These are phyloP conservation scores for Orbicella faveolata DNA, from an alignment of 64 coral and sea anemone genomes.

Conservation along the genomic window DNA sequence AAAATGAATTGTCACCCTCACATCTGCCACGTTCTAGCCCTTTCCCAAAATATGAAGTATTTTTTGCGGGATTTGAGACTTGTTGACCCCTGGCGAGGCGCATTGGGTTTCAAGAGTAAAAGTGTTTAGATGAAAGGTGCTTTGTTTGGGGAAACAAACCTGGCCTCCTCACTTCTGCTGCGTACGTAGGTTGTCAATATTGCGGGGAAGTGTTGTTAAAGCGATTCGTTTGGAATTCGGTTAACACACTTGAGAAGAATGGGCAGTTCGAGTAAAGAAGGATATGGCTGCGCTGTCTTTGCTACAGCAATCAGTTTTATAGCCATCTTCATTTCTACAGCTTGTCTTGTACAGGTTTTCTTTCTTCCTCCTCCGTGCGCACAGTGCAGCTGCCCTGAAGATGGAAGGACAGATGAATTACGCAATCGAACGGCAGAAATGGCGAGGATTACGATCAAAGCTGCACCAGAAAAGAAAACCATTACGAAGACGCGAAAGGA, in stretches of 20 bases:
- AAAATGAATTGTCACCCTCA: no score
- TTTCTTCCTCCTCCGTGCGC: not conserved
- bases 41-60: no score
- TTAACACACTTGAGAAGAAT: not conserved
- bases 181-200: not conserved
- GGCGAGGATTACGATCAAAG: not conserved
- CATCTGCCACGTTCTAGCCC: no score
- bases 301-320: not conserved
- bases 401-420: not conserved
- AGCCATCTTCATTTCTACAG: constrained; percentile 10
- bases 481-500: not conserved
- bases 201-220: not conserved
- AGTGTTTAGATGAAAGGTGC: not conserved
- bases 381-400: not conserved
- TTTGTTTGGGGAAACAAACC: constrained; percentile 5
- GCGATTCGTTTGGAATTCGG: not conserved
- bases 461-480: constrained; percentile 1
- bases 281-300: not conserved
- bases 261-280: not conserved
- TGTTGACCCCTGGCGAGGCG: not conserved
- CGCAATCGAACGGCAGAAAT: not conserved
- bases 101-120: constrained; percentile 13
- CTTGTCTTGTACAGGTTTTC: not conserved
- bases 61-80: not conserved
- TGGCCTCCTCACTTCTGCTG: not conserved